Evolutionary conservation across 2,113 vertebrate genomes (phyloP).

Genomic region (Psittacula cyanocephala): DNA sequence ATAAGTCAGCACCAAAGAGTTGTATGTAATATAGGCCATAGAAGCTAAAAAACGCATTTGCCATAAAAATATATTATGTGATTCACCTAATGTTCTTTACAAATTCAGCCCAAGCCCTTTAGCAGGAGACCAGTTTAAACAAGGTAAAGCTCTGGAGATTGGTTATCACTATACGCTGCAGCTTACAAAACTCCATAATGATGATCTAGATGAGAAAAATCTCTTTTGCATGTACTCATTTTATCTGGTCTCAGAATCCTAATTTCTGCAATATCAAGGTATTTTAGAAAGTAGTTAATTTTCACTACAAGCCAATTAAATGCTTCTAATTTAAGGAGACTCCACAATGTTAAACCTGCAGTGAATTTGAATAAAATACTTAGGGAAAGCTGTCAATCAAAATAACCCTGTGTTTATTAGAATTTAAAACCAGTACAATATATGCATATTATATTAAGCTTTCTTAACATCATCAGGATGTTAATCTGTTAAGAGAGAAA

Average conservation of each 20-base stretch:
- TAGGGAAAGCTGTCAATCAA: neutral
- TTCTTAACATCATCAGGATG: neutral
- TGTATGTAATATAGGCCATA: neutral
- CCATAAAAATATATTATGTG: neutral
- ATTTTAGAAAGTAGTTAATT: neutral
- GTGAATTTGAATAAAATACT: neutral
- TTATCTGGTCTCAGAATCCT: neutral
- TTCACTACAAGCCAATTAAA: neutral
- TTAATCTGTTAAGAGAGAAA: neutral
- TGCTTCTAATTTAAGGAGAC: neutral
- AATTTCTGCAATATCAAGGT: neutral
- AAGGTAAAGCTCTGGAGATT: neutral
- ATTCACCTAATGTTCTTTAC: neutral
- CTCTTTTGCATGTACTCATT: neutral
- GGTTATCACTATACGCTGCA: neutral
- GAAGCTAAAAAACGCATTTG: slow-evolving; percentile 25
- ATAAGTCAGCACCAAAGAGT: slow-evolving; percentile 40
- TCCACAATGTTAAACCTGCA: neutral
- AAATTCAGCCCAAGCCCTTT: neutral
- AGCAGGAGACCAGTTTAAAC: slow-evolving; percentile 24
- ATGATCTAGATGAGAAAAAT: neutral
- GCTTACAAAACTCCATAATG: neutral
- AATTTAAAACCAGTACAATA: neutral
- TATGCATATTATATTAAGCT: neutral
- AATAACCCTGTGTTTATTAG: neutral